Conservation (phyloP, 2,888 invertebrate species). For the Anodontia alba region DNA sequence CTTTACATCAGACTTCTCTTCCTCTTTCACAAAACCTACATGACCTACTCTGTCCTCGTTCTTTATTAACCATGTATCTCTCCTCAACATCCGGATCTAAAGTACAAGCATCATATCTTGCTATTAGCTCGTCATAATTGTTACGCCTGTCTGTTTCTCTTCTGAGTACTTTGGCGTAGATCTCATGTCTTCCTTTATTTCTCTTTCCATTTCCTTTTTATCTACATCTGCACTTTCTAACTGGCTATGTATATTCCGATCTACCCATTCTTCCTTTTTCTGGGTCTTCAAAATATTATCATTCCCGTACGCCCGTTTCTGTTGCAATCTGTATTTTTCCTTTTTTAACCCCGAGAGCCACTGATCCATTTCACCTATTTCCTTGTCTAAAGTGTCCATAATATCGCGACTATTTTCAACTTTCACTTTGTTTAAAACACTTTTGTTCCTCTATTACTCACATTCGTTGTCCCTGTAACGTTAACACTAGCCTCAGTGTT, state of each 20-base stretch:
- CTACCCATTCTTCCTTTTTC: not conserved
- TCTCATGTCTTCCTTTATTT: not conserved
- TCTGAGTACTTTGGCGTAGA: not conserved
- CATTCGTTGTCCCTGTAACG: no score
- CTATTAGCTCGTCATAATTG: not conserved
- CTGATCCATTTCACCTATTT: not conserved
- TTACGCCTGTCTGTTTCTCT: not conserved
- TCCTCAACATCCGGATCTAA: not conserved
- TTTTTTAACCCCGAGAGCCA: not conserved
- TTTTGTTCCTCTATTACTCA: no score
- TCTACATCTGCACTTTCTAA: not conserved
- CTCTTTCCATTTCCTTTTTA: not conserved
- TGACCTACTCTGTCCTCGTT: not conserved
- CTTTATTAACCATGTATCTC: not conserved
- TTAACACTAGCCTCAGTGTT: no score
- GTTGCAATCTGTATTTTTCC: not conserved
- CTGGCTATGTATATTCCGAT: not conserved
- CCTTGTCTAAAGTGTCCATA: not conserved
- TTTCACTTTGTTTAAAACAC: no score
- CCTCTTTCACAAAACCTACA: not conserved
- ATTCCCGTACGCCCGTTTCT: not conserved
- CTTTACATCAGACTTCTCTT: not conserved
- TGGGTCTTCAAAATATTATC: not conserved
- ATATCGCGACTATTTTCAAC: not conserved
- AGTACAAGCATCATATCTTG: no score